Evolutionary conservation across 2,888 invertebrate genomes (phyloP).

Genomic region (Achlya flavicornis): DNA sequence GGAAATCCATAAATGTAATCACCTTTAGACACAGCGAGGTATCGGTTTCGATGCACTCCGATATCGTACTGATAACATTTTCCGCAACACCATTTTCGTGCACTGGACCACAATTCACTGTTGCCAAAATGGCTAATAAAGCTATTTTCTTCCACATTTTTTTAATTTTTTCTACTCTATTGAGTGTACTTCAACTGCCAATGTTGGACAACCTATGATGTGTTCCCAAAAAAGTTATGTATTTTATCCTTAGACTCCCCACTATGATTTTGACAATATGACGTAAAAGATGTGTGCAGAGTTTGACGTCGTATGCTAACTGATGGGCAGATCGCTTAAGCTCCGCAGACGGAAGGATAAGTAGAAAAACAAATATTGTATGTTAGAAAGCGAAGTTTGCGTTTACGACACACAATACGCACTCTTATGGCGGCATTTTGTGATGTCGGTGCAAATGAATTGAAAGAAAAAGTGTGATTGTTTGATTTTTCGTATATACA

Average conservation of each 20-base stretch:
- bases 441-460: slow-evolving; percentile 74
- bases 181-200: slow-evolving; percentile 59
- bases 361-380: slow-evolving; percentile 82
- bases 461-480: slow-evolving; percentile 82
- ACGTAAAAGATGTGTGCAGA: slow-evolving; percentile 67
- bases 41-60: slow-evolving; percentile 85
- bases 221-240: slow-evolving; percentile 76
- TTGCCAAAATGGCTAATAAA: slow-evolving; percentile 67
- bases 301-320: slow-evolving; percentile 71
- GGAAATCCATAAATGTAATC: slow-evolving; percentile 60
- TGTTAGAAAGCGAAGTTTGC: slow-evolving; percentile 81
- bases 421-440: slow-evolving; percentile 60
- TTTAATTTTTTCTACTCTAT: slow-evolving; percentile 35
- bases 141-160: slow-evolving; percentile 71
- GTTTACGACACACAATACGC: slow-evolving; percentile 70
- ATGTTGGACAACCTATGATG: slow-evolving; percentile 76
- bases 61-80: slow-evolving; percentile 72
- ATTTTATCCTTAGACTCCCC: slow-evolving; percentile 79
- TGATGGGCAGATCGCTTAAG: slow-evolving; percentile 55
- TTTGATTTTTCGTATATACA: slow-evolving; percentile 72
- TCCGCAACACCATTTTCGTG: slow-evolving; percentile 72
- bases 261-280: slow-evolving; percentile 64
- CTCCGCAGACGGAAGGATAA: slow-evolving; percentile 71
- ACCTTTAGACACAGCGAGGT: slow-evolving; percentile 86
- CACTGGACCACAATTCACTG: slow-evolving; percentile 68